phyloP scores from a whole-genome alignment of 2,888 invertebrate species.

The Pyrrhia umbra region DNA sequence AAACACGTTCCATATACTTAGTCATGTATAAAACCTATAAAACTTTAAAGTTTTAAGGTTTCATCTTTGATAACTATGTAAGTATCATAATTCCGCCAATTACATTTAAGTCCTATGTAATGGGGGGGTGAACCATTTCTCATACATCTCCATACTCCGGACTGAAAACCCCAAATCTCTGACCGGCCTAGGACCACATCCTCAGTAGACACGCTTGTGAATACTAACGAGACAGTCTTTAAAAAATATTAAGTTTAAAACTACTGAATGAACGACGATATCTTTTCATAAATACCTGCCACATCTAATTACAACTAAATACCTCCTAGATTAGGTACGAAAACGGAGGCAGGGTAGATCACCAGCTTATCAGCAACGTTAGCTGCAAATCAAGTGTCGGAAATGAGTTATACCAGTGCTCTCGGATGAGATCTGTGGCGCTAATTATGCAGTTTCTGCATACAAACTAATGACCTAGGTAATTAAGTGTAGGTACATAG shows the following conservation, averaged over 20 bases:
- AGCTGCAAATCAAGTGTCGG: slow-evolving; percentile 50
- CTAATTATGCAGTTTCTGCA: slow-evolving; percentile 45
- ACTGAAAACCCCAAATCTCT: too few species aligned
- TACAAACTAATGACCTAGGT: slow-evolving; percentile 33
- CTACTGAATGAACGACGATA: too few species aligned
- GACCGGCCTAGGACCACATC: too few species aligned
- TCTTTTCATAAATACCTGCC: neutral
- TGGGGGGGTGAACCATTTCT: too few species aligned
- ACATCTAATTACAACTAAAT: slow-evolving; percentile 6
- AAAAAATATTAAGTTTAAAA: too few species aligned
- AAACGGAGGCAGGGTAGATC: slow-evolving; percentile 26
- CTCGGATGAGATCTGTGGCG: slow-evolving; percentile 19
- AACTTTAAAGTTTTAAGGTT: neutral
- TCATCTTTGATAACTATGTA: too few species aligned
- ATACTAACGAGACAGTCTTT: too few species aligned
- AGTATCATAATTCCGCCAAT: too few species aligned
- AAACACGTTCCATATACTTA: neutral
- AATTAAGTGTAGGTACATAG: slow-evolving; percentile 25
- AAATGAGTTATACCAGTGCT: slow-evolving; percentile 46
- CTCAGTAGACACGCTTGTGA: too few species aligned
- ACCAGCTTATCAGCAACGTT: slow-evolving; percentile 41
- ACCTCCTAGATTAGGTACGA: slow-evolving; percentile 1
- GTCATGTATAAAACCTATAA: too few species aligned
- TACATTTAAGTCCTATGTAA: too few species aligned
- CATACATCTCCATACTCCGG: too few species aligned